These are phyloP conservation scores for Rachycentron canadum DNA, from an alignment of 2,797 vertebrate species.

Conservation along the genomic window DNA sequence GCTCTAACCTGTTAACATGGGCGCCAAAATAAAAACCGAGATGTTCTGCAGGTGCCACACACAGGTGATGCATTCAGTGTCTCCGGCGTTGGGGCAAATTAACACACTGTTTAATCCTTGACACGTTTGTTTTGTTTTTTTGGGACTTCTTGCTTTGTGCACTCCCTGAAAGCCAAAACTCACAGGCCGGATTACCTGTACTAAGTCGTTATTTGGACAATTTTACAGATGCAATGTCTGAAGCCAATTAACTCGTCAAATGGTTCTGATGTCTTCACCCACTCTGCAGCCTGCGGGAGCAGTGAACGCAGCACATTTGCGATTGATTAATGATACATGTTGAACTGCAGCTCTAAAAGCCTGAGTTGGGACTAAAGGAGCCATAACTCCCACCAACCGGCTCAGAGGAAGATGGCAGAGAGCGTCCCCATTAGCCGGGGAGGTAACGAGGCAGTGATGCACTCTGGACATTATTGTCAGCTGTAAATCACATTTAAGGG, in stretches of 20 bases:
- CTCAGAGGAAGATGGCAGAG: conserved; percentile 32
- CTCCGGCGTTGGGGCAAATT: too few relatives aligned
- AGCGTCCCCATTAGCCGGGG: conserved; percentile 65
- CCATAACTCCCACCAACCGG: conserved; percentile 68
- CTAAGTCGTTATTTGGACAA: not conserved
- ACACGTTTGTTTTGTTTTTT: too few relatives aligned
- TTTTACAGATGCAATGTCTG: conserved; percentile 14
- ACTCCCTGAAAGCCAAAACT: not conserved
- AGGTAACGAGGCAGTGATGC: conserved; percentile 73
- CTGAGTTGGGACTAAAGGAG: conserved; percentile 43
- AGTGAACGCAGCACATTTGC: conserved; percentile 31
- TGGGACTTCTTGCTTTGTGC: not conserved
- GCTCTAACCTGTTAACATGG: too few relatives aligned
- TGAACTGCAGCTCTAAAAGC: conserved; percentile 34
- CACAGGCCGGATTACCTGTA: not conserved
- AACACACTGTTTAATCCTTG: too few relatives aligned
- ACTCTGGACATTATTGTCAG: conserved; percentile 60
- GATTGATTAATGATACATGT: conserved; percentile 62
- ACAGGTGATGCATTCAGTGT: too few relatives aligned
- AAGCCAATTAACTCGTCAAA: conserved; percentile 36
- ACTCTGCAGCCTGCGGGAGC: not conserved
- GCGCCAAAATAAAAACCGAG: too few relatives aligned
- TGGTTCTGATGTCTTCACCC: conserved; percentile 8
- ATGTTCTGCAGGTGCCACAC: too few relatives aligned
- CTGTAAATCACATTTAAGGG: conserved; percentile 72